Base-by-base conservation (phyloP, 2,113 vertebrate genomes). In the Triplophysa rosa region DNA sequence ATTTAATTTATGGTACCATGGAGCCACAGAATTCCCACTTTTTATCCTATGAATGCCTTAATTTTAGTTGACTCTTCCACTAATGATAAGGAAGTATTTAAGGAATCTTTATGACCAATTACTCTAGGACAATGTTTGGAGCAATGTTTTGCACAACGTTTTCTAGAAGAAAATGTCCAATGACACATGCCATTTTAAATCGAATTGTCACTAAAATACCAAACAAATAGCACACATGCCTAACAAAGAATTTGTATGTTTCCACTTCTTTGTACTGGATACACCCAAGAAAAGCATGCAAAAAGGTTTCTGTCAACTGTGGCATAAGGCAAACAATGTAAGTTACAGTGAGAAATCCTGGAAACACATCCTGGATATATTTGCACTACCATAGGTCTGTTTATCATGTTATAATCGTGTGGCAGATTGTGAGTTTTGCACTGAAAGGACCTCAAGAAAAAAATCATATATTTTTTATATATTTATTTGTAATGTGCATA, bases 291-390 rank as follows among this genome's bases (percentile, higher is more conserved):
- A 52, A 81, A 81, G 61, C 10, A 67, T 62, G 14, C 8, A 14
- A 62, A 26, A 16, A 33, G 21, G 70, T 86, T 85, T 84, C 83
- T 83, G 69, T 85, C 84, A 80, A 68, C 74, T 56, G 69, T 72
- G 77, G 2, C 37, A 63, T 29, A 49, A 78, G 80, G 90, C 87
- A 89, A 89, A 84, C 86, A 88, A 70, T 84, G 82, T 82, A 67
- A 80, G 70, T 76, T 78, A 58, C 26, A 66, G 58, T 3, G 5
- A 37, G 42, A 80, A 86, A 65, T 54, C 66, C 77, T 84, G 78
- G 66, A 73, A 83, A 88, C 77, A 86, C 86, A 88, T 89, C 87
- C 86, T 78, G 89, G 91, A 92, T 89, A 88, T 92, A 87, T 89
- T 86, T 80, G 84, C 85, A 88, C 87, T 84, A 62, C 16, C 5